A percentile compares a stretch with the other conserved stretches of the same genome.
Conservation (phyloP, 2,797 vertebrate species). For the Crypturellus tataupa region DNA sequence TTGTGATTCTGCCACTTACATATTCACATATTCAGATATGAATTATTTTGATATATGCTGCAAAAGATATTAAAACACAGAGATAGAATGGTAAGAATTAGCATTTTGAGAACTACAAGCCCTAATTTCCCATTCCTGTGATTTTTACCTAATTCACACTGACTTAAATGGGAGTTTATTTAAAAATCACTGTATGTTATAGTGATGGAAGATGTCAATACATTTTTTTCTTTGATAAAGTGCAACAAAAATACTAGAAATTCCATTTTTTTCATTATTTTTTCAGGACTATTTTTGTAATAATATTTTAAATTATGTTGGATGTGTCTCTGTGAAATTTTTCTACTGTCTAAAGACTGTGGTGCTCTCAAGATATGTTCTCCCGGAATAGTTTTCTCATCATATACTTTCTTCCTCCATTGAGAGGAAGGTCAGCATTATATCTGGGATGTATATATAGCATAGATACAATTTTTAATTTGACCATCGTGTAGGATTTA, state of each 20-base stretch:
- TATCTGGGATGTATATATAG: neutral
- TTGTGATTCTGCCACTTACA: neutral
- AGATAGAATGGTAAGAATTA: neutral
- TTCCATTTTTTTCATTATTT: neutral
- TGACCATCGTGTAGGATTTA: neutral
- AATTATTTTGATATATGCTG: neutral
- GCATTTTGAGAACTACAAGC: neutral
- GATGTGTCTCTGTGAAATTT: neutral
- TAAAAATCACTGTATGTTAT: neutral
- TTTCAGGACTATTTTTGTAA: neutral
- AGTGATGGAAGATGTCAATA: neutral
- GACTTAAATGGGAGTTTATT: neutral
- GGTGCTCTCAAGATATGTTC: neutral
- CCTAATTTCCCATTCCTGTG: neutral
- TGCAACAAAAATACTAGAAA: neutral
- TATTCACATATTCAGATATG: neutral
- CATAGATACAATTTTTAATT: neutral
- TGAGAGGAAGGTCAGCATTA: neutral
- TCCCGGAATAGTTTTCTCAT: neutral
- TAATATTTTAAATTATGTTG: neutral
- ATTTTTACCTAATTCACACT: neutral
- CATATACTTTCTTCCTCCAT: neutral
- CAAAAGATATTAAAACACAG: neutral
- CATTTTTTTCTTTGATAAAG: neutral
- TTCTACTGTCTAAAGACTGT: neutral